Conservation (phyloP, 2,113 vertebrate species). For the Morone chrysops region DNA sequence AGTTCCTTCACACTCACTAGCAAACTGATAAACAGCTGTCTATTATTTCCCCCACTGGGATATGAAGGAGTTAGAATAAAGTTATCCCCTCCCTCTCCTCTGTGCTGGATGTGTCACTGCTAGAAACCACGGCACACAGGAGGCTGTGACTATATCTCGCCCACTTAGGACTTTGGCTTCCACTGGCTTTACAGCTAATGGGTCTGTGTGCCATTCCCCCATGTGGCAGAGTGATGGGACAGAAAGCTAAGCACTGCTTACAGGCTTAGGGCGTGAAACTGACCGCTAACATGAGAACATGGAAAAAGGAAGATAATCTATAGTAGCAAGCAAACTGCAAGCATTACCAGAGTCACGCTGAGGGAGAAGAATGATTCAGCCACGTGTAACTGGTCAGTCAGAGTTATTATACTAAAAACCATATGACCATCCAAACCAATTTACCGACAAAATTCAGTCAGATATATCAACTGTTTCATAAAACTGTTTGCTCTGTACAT, state of each 20-base stretch:
- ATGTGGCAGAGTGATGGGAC: slow-evolving; percentile 40
- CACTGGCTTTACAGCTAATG: slow-evolving; percentile 52
- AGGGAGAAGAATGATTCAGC: background rate
- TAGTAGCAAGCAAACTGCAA: background rate
- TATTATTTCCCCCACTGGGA: slow-evolving; percentile 44
- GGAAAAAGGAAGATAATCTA: slow-evolving; percentile 33
- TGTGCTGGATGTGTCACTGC: slow-evolving; percentile 43
- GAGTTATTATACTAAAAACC: too few species aligned
- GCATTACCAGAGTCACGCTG: background rate
- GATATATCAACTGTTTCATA: slow-evolving; percentile 6
- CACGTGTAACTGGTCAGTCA: background rate
- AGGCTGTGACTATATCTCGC: slow-evolving; percentile 40
- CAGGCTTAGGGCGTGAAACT: slow-evolving; percentile 43
- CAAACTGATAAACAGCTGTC: slow-evolving; percentile 72
- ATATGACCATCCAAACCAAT: background rate
- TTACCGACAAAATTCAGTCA: too few species aligned
- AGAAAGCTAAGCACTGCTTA: slow-evolving; percentile 45
- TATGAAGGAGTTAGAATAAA: slow-evolving; percentile 46
- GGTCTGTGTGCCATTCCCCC: slow-evolving; percentile 37
- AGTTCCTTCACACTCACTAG: slow-evolving; percentile 62
- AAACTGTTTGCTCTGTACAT: slow-evolving; percentile 5
- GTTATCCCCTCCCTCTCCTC: slow-evolving; percentile 22
- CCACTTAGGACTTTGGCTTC: slow-evolving; percentile 56
- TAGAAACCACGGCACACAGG: slow-evolving; percentile 39
- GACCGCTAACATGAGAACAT: slow-evolving; percentile 17